Evolutionary conservation across 2,888 invertebrate species (phyloP).

Genomic region (Prostheceraeus crozeri): DNA sequence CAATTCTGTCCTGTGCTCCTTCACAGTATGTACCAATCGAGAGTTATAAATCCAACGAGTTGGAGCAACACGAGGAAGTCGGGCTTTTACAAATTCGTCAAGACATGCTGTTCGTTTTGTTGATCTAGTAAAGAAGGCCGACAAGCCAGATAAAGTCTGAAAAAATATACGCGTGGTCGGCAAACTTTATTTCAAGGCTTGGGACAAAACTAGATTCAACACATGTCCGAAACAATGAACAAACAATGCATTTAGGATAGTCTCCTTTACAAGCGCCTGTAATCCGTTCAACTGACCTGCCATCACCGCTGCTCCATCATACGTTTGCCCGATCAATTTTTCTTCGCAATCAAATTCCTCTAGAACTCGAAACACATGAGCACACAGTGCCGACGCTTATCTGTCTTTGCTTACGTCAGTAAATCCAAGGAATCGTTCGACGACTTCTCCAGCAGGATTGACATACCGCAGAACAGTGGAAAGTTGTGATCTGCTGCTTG

Average conservation of each 20-base stretch:
- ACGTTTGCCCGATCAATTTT: slow-evolving; percentile 46
- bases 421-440: slow-evolving; percentile 47
- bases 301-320: slow-evolving; percentile 46
- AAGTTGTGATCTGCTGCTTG: slow-evolving; percentile 44
- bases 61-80: no score
- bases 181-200: no score
- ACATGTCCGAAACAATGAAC: slow-evolving; percentile 42
- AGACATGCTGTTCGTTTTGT: no score
- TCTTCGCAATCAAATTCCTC: slow-evolving; percentile 34
- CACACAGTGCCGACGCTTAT: slow-evolving; percentile 43
- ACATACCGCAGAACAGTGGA: slow-evolving; percentile 46
- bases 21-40: no score
- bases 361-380: slow-evolving; percentile 39
- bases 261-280: slow-evolving; percentile 43
- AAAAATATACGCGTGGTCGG: no score
- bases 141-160: no score
- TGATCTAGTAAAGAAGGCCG: no score
- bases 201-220: slow-evolving; percentile 43
- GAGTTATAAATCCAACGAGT: no score
- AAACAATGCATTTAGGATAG: slow-evolving; percentile 39
- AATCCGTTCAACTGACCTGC: slow-evolving; percentile 43
- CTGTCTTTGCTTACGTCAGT: slow-evolving; percentile 45
- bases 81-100: no score
- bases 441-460: not conserved
- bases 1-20: no score